Base-by-base conservation (phyloP, 2,113 vertebrate genomes). In the Egretta garzetta region DNA sequence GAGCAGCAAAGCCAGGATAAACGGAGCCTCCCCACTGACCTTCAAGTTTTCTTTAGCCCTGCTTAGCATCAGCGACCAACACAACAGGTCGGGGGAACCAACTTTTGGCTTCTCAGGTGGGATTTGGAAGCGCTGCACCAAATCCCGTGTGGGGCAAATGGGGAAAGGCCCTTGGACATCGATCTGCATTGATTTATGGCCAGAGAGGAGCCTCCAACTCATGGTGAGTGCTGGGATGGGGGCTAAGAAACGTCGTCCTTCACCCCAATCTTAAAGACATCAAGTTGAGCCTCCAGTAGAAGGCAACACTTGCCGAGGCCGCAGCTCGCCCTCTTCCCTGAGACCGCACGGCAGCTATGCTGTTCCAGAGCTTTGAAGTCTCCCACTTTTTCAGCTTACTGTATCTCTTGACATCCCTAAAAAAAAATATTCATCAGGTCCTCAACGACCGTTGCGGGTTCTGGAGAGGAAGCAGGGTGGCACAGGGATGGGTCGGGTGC, bases 401-500 rank as follows among this genome's bases (percentile, higher is more conserved):
- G 6, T 35, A 4, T 45, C 26, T 80, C 41, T 55, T 58, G 18
- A 45, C 33, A 43, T 43, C 14, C 41, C 41, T 6, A 15, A 55
- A 23, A 28, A 10, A 23, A 23, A 19, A 49, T n/a, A 8, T 35
- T 24, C 18, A 13, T 3, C 37, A n/a, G 27, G 39, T 88, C 52
- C 52, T 62, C 47, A n/a, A 28, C 12, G 24, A 9, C 0, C 4
- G 53, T 3, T 19, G 41, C 1, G 0, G 0, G 11, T 32, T 37
- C 32, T 49, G 33, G 75, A 66, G 30, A 66, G 49, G 66, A 72
- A 20, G 12, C 14, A 68, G 18, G 19, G 30, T 5, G 20, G 80
- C 64, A 39, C 0, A 8, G 14, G n/a, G 41, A 53, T 26, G 33
- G 15, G 37, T 15, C 71, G n/a, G 27, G 41, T 21, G 26, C 45